A percentile compares a stretch with the other conserved stretches of the same genome.
These are phyloP conservation scores for Drosophila phalerata DNA, from an alignment of 2,888 invertebrate genomes.

Conservation along the genomic window DNA sequence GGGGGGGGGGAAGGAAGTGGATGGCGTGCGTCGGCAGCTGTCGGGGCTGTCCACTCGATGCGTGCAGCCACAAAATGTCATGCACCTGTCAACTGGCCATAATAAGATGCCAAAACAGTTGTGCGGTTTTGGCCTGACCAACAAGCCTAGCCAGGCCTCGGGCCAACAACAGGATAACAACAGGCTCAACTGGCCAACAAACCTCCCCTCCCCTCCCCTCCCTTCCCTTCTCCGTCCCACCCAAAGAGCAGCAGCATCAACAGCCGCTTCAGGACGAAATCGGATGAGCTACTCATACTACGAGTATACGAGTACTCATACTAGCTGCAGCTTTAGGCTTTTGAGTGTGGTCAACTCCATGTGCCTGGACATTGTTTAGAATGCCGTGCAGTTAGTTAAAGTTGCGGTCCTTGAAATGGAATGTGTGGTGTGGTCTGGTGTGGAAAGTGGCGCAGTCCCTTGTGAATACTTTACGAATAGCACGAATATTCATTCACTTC, in stretches of 20 bases:
- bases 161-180: conserved; percentile 41
- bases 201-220: not conserved
- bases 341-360: conserved; percentile 32
- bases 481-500: conserved; percentile 9
- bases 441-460: not conserved
- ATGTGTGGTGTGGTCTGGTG: conserved; percentile 1
- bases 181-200: conserved; percentile 26
- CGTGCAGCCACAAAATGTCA: conserved; percentile 80
- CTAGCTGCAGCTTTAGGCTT: conserved; percentile 10
- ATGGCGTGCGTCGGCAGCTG: conserved; percentile 52
- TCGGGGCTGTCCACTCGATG: conserved; percentile 53
- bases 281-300: conserved; percentile 17
- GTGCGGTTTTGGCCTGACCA: conserved; percentile 71
- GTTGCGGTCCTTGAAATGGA: conserved; percentile 1
- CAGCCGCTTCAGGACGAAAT: conserved; percentile 8
- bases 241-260: conserved; percentile 4
- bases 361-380: conserved; percentile 15
- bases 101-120: conserved; percentile 82
- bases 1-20: not conserved
- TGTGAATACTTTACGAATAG: conserved; percentile 16
- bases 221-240: no score
- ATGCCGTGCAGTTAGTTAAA: conserved; percentile 19
- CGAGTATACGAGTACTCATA: not conserved
- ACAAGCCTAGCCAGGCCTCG: conserved; percentile 22
- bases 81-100: conserved; percentile 76